Evolutionary conservation across 1,140 invertebrate genomes (phyloP).

Genomic region (Maniola jurtina): DNA sequence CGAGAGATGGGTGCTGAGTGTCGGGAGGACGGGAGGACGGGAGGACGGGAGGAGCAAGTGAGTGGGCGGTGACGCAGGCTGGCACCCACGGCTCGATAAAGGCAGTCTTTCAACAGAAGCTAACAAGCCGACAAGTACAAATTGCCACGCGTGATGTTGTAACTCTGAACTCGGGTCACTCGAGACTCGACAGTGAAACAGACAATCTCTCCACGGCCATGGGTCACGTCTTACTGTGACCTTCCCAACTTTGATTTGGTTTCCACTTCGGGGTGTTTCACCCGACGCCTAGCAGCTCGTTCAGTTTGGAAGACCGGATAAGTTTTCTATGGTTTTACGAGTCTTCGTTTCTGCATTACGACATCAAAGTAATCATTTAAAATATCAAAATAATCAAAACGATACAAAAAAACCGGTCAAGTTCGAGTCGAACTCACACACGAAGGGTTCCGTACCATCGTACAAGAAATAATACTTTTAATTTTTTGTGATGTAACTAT

Average conservation of each 20-base stretch:
- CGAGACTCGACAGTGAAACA: slow-evolving; percentile 44
- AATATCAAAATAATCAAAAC: slow-evolving; percentile 40
- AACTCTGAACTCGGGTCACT: slow-evolving; percentile 49
- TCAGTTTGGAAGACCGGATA: slow-evolving; percentile 63
- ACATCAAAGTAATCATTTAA: no score
- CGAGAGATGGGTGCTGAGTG: slow-evolving; percentile 54
- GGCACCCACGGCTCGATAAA: slow-evolving; percentile 75
- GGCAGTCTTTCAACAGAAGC: slow-evolving; percentile 63
- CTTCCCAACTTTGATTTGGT: slow-evolving; percentile 85
- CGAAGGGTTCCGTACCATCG: no score
- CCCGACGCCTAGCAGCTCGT: slow-evolving; percentile 67
- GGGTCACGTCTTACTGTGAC: slow-evolving; percentile 83
- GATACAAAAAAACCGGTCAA: slow-evolving; percentile 25
- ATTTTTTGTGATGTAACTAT: no score
- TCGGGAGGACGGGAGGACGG: slow-evolving; percentile 50
- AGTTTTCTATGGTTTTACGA: slow-evolving; percentile 34
- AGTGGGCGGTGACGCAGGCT: slow-evolving; percentile 56
- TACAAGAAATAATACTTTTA: no score
- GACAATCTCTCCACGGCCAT: slow-evolving; percentile 62
- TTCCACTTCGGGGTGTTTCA: slow-evolving; percentile 82
- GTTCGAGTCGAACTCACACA: no score
- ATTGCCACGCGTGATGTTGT: slow-evolving; percentile 55
- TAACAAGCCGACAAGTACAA: slow-evolving; percentile 61
- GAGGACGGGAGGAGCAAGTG: slow-evolving; percentile 55
- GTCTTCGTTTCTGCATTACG: slow-evolving; percentile 33